These are phyloP conservation scores for Drosophila neocordata DNA, from an alignment of 1,140 invertebrate genomes.

Conservation along the genomic window DNA sequence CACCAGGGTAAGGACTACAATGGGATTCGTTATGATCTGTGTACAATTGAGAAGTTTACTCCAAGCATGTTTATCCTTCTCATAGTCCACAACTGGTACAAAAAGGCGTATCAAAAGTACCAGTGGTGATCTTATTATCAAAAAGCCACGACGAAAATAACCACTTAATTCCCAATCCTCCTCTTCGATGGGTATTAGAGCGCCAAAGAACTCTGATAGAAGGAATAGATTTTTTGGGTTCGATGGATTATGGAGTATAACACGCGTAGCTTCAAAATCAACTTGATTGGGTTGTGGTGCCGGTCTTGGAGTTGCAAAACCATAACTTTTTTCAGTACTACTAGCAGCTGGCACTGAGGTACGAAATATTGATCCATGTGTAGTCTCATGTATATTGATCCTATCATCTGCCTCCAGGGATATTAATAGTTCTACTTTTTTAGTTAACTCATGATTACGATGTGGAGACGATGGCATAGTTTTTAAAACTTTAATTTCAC, in stretches of 20 bases:
- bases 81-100: slow-evolving; percentile 48
- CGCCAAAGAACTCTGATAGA: slow-evolving; percentile 21
- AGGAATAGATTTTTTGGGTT: slow-evolving; percentile 49
- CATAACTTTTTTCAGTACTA: not conserved
- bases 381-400: slow-evolving; percentile 29
- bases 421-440: not conserved
- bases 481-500: slow-evolving; percentile 21
- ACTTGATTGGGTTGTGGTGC: not conserved
- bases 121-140: slow-evolving; percentile 31
- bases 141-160: slow-evolving; percentile 1
- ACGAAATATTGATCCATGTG: not conserved
- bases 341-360: not conserved
- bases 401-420: slow-evolving; percentile 31
- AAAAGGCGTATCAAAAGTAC: slow-evolving; percentile 21
- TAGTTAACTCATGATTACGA: not conserved
- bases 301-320: slow-evolving; percentile 12
- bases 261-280: slow-evolving; percentile 24
- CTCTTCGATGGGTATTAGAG: slow-evolving; percentile 37
- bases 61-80: slow-evolving; percentile 56
- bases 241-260: slow-evolving; percentile 9
- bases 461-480: fast-evolving
- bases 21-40: slow-evolving; percentile 48
- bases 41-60: slow-evolving; percentile 60
- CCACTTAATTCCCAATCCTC: slow-evolving; percentile 26
- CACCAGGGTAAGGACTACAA: slow-evolving; percentile 32